These are phyloP conservation scores for Eunapius fragilis DNA, from an alignment of 37 sponge, comb jelly and placozoan genomes.

Conservation along the genomic window DNA sequence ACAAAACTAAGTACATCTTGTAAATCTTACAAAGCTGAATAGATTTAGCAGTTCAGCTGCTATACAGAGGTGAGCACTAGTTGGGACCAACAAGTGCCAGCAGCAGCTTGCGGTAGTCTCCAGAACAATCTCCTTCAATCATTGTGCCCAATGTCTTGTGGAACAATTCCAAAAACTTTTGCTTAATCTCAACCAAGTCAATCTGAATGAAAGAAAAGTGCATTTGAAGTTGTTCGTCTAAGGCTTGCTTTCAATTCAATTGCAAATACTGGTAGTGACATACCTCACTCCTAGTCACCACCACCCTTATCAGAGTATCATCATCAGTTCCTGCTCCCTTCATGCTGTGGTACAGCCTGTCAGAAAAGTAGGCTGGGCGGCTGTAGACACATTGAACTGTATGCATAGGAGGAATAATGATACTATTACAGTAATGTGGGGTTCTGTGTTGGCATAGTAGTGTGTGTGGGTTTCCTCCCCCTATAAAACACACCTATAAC, in stretches of 20 bases:
- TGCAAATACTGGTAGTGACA: too few relatives aligned
- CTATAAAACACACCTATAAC: not conserved
- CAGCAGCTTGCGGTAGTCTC: slow-evolving; percentile 86
- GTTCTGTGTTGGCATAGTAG: too few relatives aligned
- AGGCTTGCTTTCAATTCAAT: too few relatives aligned
- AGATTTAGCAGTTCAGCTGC: too few relatives aligned
- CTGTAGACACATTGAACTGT: slow-evolving; percentile 80
- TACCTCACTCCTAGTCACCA: slow-evolving; percentile 86
- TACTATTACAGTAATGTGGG: not conserved
- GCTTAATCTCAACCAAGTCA: slow-evolving; percentile 92
- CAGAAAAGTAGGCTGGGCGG: slow-evolving; percentile 90
- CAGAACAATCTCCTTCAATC: slow-evolving; percentile 92
- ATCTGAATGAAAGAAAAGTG: slow-evolving; percentile 68
- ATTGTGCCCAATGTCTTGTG: slow-evolving; percentile 80
- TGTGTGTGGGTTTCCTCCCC: not conserved
- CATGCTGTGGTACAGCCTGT: slow-evolving; percentile 93
- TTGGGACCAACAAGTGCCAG: slow-evolving; percentile 68
- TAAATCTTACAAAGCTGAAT: too few relatives aligned
- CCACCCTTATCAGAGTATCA: slow-evolving; percentile 71
- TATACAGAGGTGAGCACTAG: too few relatives aligned
- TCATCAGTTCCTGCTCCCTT: slow-evolving; percentile 97
- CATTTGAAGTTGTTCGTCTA: too few relatives aligned
- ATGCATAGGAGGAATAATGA: not conserved
- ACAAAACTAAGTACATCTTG: too few relatives aligned
- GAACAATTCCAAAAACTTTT: slow-evolving; percentile 67